Base-by-base conservation (phyloP, 2,113 vertebrate genomes). In the Sialia sialis region DNA sequence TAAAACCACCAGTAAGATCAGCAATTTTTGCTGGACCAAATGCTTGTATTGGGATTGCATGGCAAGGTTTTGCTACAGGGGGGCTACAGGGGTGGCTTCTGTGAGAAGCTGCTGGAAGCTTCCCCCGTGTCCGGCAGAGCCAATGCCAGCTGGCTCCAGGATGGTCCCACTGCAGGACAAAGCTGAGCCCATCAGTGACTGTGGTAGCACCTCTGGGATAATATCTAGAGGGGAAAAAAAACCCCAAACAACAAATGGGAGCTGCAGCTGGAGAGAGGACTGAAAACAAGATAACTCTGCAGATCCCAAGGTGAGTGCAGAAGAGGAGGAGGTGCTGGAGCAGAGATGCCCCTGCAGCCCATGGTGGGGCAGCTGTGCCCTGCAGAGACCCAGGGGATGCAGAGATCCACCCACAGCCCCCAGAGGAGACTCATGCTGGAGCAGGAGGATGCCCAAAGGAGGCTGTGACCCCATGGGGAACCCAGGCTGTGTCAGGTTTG, bases 141-240 rank as follows among this genome's bases (percentile, higher is more conserved):
- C n/a, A n/a, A 22, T 41, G 8, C 29, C 66, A 56, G 32, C 3
- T 11, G 13, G 14, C 29, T 79, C 48, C n/a, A 58, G 32, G n/a
- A 67, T 8, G 2, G 23, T 32, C 13, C 27, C 46, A 11, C 4
- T 43, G 6, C 60, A 76, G 69, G 30, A 44, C 44, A 58, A 85
- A 27, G 30, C 19, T n/a, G 56, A 76, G 51, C 19, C 52, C 64
- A 60, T 20, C 58, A 72, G 20, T 3, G 5, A 13, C 13, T 21
- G 41, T 55, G 52, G 58, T 6, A 60, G 46, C 9, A 21, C 36
- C 20, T 76, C 49, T 51, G 49, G 26, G 26, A 27, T 49, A 39
- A 39, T 8, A 39, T 26, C 66, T 44, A 60, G 44, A 16, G 8
- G 9, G 1, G 62, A 51, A 68, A 34, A 2, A 0, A 0, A 48